Conservation (phyloP, 2,888 invertebrate genomes). For the Orthosia cruda region DNA sequence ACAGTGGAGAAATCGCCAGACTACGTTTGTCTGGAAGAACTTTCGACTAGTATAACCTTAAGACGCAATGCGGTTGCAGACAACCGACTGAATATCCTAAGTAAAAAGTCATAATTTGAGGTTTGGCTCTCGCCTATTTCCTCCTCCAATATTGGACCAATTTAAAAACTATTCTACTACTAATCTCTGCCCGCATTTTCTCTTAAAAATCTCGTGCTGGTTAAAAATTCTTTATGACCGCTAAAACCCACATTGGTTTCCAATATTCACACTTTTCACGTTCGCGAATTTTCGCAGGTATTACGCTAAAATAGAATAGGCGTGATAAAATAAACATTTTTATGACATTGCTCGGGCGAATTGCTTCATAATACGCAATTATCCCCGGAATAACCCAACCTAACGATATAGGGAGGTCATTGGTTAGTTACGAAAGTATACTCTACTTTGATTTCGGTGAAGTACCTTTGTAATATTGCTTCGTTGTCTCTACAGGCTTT, state of each 20-base stretch:
- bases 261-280: conserved; percentile 63
- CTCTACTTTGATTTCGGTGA: conserved; percentile 56
- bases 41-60: too few relatives aligned
- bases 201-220: conserved; percentile 14
- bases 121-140: too few relatives aligned
- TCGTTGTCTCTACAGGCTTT: not conserved
- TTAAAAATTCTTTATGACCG: conserved; percentile 17
- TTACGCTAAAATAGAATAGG: conserved; percentile 83
- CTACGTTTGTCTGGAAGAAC: too few relatives aligned
- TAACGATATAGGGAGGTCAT: conserved; percentile 69
- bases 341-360: conserved; percentile 85
- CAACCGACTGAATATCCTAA: too few relatives aligned
- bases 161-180: too few relatives aligned
- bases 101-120: too few relatives aligned
- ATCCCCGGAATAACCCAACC: conserved; percentile 81
- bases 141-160: too few relatives aligned
- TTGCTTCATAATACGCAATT: conserved; percentile 89
- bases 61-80: too few relatives aligned
- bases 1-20: too few relatives aligned
- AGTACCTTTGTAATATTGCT: conserved; percentile 30
- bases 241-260: conserved; percentile 51
- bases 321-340: conserved; percentile 87
- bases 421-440: conserved; percentile 58
- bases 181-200: too few relatives aligned
- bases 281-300: conserved; percentile 78